A percentile compares a stretch with the other conserved stretches of the same genome.
Evolutionary conservation across 2,113 vertebrate species (phyloP).

Genomic region (Potamarius usumacintae): DNA sequence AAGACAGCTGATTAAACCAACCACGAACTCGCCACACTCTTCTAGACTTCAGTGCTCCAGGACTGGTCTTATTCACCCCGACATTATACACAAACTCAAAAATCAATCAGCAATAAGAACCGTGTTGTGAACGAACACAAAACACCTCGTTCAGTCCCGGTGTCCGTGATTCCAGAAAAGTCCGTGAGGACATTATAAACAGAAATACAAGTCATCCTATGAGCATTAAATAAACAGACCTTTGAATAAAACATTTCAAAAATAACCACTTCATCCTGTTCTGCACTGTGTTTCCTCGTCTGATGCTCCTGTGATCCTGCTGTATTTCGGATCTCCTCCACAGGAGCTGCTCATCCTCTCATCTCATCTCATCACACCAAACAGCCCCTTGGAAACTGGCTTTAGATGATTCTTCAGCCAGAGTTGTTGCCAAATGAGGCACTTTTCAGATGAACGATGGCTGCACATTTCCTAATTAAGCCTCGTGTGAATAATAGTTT

Average conservation of each 20-base stretch:
- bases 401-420: constrained; percentile 69
- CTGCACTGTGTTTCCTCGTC: not conserved
- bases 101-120: not conserved
- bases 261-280: not conserved
- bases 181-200: not conserved
- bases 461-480: constrained; percentile 86
- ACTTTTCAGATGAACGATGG: constrained; percentile 77
- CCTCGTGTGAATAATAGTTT: constrained; percentile 76
- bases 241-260: not conserved
- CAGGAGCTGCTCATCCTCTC: constrained; percentile 15
- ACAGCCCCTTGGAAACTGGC: constrained; percentile 67
- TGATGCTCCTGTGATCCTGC: not conserved
- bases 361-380: constrained; percentile 28
- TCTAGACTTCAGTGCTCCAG: not conserved
- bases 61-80: not conserved
- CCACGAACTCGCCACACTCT: not conserved
- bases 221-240: not conserved
- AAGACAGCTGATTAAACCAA: not conserved
- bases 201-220: not conserved
- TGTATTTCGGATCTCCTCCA: not conserved
- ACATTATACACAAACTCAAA: not conserved
- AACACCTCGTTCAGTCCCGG: not conserved
- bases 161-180: not conserved
- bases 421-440: constrained; percentile 76
- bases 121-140: not conserved